Evolutionary conservation across 2,113 vertebrate genomes (phyloP).

Genomic region (Campylorhamphus procurvoides): DNA sequence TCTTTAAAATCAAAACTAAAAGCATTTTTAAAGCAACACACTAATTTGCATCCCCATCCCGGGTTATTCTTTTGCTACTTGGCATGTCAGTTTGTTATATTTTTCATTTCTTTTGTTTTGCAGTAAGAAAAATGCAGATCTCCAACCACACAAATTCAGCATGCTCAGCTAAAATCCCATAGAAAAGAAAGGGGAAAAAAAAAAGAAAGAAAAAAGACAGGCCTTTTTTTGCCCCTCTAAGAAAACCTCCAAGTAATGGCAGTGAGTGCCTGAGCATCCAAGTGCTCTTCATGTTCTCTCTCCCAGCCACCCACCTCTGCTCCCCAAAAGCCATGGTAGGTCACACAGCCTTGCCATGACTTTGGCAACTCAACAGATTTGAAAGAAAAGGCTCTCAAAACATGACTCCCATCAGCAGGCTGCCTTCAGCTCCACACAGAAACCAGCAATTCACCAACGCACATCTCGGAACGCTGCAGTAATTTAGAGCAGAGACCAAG

Average conservation of each 20-base stretch:
- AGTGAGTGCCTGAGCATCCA: not conserved
- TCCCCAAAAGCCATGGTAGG: not conserved
- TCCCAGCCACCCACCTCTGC: not conserved
- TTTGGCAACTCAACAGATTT: not conserved
- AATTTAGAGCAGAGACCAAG: not conserved
- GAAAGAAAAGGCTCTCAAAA: not conserved
- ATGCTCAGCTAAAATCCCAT: not conserved
- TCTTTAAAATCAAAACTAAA: not conserved
- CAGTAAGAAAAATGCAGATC: conserved; percentile 30
- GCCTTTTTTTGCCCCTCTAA: not conserved
- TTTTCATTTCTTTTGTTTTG: conserved; percentile 33
- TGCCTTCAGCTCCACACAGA: not conserved
- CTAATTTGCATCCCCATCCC: not conserved
- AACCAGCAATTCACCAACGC: rapidly evolving
- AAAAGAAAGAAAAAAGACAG: not conserved
- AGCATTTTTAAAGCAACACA: not conserved
- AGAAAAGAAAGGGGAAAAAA: too few relatives aligned
- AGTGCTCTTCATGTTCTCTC: rapidly evolving
- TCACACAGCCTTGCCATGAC: not conserved
- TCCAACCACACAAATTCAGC: conserved; percentile 3
- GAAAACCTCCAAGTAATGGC: not conserved
- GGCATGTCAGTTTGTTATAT: not conserved
- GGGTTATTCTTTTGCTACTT: not conserved
- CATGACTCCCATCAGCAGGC: rapidly evolving
- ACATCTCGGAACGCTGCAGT: rapidly evolving